Percentiles rank a stretch among this genome's conserved stretches.
phyloP scores from a whole-genome alignment of 2,113 vertebrate genomes.

The Paratilapia polleni region DNA sequence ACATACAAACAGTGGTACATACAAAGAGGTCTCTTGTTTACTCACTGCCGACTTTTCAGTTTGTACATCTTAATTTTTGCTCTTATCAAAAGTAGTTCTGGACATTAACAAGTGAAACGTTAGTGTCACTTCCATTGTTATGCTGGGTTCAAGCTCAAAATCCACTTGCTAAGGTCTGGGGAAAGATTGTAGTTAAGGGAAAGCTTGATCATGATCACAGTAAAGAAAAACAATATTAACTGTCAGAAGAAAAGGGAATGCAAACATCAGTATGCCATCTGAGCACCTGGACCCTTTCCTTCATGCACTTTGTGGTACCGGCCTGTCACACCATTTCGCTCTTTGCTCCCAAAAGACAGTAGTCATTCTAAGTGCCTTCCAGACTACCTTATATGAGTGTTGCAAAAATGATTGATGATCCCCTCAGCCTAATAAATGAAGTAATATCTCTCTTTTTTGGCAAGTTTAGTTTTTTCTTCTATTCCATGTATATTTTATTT shows the following conservation, averaged over 20 bases:
- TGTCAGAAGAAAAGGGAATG: background rate
- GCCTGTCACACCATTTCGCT: background rate
- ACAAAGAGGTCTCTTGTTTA: background rate
- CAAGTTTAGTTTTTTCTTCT: background rate
- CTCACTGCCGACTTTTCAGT: accelerated
- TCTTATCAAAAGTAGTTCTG: background rate
- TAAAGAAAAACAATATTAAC: background rate
- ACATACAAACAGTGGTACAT: background rate
- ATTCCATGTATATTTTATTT: background rate
- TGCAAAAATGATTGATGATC: background rate
- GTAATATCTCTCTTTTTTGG: background rate
- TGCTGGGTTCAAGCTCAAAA: background rate
- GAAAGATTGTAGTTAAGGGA: background rate
- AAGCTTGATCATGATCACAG: background rate
- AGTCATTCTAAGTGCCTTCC: background rate
- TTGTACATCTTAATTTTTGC: accelerated
- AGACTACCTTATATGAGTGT: background rate
- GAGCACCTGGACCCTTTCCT: too few relatives aligned
- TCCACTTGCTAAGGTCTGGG: background rate
- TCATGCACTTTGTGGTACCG: too few relatives aligned
- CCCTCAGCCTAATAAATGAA: background rate
- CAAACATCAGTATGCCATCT: too few relatives aligned
- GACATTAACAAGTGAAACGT: background rate
- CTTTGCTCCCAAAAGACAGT: background rate
- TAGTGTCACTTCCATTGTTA: background rate